Conservation (phyloP, 2,888 invertebrate genomes). For the Shargacucullia verbasci region DNA sequence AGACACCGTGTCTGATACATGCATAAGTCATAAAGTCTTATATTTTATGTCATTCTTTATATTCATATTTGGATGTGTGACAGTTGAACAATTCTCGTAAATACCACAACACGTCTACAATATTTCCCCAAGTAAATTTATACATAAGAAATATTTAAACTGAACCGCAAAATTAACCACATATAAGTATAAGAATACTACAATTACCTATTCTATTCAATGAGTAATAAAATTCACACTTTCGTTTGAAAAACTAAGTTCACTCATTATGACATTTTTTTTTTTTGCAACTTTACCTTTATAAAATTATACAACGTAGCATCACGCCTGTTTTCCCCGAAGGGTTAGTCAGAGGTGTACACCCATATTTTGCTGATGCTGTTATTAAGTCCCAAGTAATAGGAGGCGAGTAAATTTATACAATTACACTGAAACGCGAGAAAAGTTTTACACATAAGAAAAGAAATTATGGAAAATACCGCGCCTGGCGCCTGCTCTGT, state of each 20-base stretch:
- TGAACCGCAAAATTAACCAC: slow-evolving; percentile 16
- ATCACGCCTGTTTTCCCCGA: too few relatives aligned
- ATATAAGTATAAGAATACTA: background rate
- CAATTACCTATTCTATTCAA: too few relatives aligned
- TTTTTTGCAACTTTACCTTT: too few relatives aligned
- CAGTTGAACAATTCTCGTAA: slow-evolving; percentile 11
- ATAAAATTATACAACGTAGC: too few relatives aligned
- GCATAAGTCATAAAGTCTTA: background rate
- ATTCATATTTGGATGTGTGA: background rate
- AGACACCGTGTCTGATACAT: too few relatives aligned
- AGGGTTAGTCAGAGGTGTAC: too few relatives aligned
- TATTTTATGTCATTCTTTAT: background rate
- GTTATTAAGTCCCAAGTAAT: too few relatives aligned
- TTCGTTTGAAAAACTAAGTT: too few relatives aligned
- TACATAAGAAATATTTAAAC: background rate
- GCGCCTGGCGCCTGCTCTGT: slow-evolving; percentile 34
- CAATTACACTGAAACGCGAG: slow-evolving; percentile 9
- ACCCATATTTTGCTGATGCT: too few relatives aligned
- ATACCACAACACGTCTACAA: slow-evolving; percentile 24
- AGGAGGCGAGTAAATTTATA: too few relatives aligned
- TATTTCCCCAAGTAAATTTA: slow-evolving; percentile 27
- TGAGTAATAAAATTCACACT: too few relatives aligned
- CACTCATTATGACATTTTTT: too few relatives aligned
- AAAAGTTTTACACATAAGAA: slow-evolving; percentile 17
- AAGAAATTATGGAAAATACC: slow-evolving; percentile 21